Percentiles rank a stretch among this genome's conserved stretches.
Conservation (phyloP, 1,140 invertebrate species). For the Magallana angulata region DNA sequence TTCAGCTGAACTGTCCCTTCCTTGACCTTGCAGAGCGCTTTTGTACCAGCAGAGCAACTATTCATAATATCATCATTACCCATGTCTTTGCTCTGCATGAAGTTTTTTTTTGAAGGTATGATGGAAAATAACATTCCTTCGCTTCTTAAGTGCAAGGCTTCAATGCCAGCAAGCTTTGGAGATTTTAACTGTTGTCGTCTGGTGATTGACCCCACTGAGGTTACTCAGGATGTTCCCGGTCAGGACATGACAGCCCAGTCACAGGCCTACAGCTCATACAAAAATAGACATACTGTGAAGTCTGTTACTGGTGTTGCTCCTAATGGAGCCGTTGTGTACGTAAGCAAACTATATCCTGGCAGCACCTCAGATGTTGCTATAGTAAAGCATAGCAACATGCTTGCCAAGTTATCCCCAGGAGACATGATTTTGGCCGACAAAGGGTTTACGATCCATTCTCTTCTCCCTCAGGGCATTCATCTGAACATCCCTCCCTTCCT, state of each 20-base stretch:
- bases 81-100: slow-evolving; percentile 10
- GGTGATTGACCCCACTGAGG: slow-evolving; percentile 40
- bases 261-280: slow-evolving; percentile 12
- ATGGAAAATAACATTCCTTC: slow-evolving; percentile 35
- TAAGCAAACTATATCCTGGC: slow-evolving; percentile 14
- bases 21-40: slow-evolving; percentile 32
- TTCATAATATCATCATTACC: slow-evolving; percentile 30
- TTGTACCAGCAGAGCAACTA: slow-evolving; percentile 35
- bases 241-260: slow-evolving; percentile 21
- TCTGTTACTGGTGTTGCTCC: background rate
- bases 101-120: slow-evolving; percentile 14
- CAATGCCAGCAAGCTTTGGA: slow-evolving; percentile 31
- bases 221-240: slow-evolving; percentile 21
- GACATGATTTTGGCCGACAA: slow-evolving; percentile 47
- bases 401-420: slow-evolving; percentile 16
- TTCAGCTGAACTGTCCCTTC: background rate
- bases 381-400: slow-evolving; percentile 30
- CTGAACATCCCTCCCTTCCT: slow-evolving; percentile 6
- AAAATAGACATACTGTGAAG: slow-evolving; percentile 44
- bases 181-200: slow-evolving; percentile 30
- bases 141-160: slow-evolving; percentile 37
- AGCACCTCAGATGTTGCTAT: slow-evolving; percentile 24
- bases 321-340: slow-evolving; percentile 28
- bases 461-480: background rate
- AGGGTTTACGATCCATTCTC: slow-evolving; percentile 15